Conservation (phyloP, 2,888 invertebrate genomes). For the Brachylomia viminalis region DNA sequence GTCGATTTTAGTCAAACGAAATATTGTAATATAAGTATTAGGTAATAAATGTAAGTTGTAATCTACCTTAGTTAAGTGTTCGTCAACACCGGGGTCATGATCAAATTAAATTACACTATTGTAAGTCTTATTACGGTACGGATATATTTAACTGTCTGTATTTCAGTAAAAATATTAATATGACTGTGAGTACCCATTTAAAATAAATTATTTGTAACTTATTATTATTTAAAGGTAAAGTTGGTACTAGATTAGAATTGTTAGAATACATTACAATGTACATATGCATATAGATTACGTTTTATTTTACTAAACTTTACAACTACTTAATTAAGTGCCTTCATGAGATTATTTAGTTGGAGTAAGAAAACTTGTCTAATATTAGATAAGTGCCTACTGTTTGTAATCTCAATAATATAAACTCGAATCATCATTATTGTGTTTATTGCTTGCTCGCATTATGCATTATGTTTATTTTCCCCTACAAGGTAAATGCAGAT, state of each 20-base stretch:
- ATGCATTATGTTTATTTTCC: conserved; percentile 50
- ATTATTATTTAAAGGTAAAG: conserved; percentile 28
- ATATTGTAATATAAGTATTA: conserved; percentile 49
- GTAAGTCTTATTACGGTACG: conserved; percentile 22
- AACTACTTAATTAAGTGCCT: conserved; percentile 64
- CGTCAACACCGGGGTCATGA: conserved; percentile 15
- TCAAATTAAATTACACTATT: conserved; percentile 34
- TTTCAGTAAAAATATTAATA: conserved; percentile 15
- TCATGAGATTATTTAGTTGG: conserved; percentile 67
- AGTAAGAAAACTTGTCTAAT: conserved; percentile 63
- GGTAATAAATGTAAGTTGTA: conserved; percentile 27
- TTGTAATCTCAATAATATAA: conserved; percentile 72
- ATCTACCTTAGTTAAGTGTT: conserved; percentile 8
- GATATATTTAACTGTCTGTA: conserved; percentile 2
- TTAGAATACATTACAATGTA: conserved; percentile 40
- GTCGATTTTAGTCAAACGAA: conserved; percentile 59
- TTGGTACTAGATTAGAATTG: conserved; percentile 44
- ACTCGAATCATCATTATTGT: conserved; percentile 52
- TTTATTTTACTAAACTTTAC: conserved; percentile 41
- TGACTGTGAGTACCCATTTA: conserved; percentile 13
- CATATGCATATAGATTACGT: conserved; percentile 32
- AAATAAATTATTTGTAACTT: conserved; percentile 46
- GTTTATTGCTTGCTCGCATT: conserved; percentile 50
- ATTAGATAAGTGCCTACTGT: conserved; percentile 64
- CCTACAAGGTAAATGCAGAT: conserved; percentile 50